These are phyloP conservation scores for Patella vulgata DNA, from an alignment of 1,140 invertebrate species.

Conservation along the genomic window DNA sequence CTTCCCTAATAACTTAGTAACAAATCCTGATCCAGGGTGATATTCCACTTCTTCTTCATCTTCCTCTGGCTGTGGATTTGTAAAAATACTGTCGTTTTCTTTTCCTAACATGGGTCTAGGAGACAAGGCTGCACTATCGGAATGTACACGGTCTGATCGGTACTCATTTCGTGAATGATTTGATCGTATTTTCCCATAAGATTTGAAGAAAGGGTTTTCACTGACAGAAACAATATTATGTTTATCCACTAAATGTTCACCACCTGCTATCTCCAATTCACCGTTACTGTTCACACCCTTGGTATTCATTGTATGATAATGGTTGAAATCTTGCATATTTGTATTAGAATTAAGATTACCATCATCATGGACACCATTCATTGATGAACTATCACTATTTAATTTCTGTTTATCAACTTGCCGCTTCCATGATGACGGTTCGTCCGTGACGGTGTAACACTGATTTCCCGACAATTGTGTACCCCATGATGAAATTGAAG, in stretches of 20 bases:
- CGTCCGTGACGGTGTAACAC: constrained; percentile 22
- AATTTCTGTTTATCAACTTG: constrained; percentile 13
- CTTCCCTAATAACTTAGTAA: constrained; percentile 56
- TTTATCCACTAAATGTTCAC: constrained; percentile 4
- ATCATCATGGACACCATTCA: background rate
- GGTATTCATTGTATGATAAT: too few species aligned
- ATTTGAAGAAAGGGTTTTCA: constrained; percentile 38
- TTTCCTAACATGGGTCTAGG: too few species aligned
- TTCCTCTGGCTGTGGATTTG: constrained; percentile 17
- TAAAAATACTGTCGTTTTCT: too few species aligned
- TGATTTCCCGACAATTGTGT: constrained; percentile 23
- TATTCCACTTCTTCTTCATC: constrained; percentile 52
- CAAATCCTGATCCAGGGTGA: constrained; percentile 59
- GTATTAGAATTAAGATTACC: constrained; percentile 7
- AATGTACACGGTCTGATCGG: background rate
- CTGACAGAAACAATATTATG: constrained; percentile 30
- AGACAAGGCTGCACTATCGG: constrained; percentile 1
- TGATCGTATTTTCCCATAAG: constrained; percentile 19
- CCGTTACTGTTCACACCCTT: too few species aligned
- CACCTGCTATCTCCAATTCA: background rate
- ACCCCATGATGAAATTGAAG: constrained; percentile 44
- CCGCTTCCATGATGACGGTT: constrained; percentile 40
- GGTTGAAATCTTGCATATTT: too few species aligned
- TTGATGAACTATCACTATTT: constrained; percentile 14
- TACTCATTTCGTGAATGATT: constrained; percentile 3